These are phyloP conservation scores for Calypte anna DNA, from an alignment of 2,113 vertebrate species.

Conservation along the genomic window DNA sequence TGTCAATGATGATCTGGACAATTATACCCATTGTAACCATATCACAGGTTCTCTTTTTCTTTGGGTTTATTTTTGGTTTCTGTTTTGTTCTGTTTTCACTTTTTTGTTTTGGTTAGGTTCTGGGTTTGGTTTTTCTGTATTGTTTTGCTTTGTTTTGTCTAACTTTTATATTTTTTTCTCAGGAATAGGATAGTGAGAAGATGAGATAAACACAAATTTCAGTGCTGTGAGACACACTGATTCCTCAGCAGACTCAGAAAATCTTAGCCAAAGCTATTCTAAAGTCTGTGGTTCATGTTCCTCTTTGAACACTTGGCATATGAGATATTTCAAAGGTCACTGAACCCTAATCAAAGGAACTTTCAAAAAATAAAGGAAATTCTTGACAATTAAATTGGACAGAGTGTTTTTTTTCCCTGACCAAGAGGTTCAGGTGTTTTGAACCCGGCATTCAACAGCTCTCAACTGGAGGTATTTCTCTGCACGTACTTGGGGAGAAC, in stretches of 20 bases:
- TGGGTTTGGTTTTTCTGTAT: too few species aligned
- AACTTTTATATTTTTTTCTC: not conserved
- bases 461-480: not conserved
- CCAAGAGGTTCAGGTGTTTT: not conserved
- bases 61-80: too few species aligned
- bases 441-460: not conserved
- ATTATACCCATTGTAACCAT: not conserved
- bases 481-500: not conserved
- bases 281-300: not conserved
- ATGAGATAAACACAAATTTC: not conserved
- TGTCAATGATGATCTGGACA: not conserved
- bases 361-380: not conserved
- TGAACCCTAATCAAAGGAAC: not conserved
- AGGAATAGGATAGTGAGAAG: not conserved
- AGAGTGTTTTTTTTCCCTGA: not conserved
- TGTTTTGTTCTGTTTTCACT: too few species aligned
- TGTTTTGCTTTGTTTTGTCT: not conserved
- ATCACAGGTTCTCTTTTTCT: not conserved
- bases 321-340: not conserved
- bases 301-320: not conserved
- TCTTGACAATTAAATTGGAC: not conserved
- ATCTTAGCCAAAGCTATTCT: not conserved
- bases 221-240: not conserved
- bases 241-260: not conserved
- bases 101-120: too few species aligned